Evolutionary conservation across 2,888 invertebrate species (phyloP), one percentile per base, ranked within the genome.

Genomic region (Tipula unca): DNA sequence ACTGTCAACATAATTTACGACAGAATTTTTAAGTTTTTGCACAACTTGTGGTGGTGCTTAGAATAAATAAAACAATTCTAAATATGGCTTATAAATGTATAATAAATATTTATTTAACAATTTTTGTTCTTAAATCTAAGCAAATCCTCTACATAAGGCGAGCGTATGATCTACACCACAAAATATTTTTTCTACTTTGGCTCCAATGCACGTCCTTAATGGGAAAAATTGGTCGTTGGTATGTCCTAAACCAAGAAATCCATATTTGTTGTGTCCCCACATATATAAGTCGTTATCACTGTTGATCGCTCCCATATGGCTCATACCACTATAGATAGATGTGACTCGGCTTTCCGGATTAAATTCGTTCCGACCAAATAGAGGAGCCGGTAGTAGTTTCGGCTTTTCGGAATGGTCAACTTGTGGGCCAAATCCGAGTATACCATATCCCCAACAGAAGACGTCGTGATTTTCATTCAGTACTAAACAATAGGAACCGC

Each of bases 391-490:
- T 86, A 99, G 93, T 87, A 92, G 91, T 83, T 94, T 93, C 0
- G 99, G 98, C 86, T 91, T 91, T 0, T 90, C 89, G 0, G 94
- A 91, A 85, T 93, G 92, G 85, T 94, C 93, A 0, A 95, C 94
- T 85, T 93, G 92, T 0, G 98, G 98, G 0, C 99, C 99, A 39
- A 95, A 93, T 0, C 99, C 99, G 39, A 99, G 91, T 86, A 98
- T 92, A 39, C 99, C 99, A 90, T 93, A 98, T 4, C 99, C 99
- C 99, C 99, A 99, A 0, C 96, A 95, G 89, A 94, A 98, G 0
- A 96, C 97, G 32, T 96, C 93, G 0, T 98, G 97, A 87, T 93
- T 91, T 86, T 96, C 95, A 91, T 97, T 98, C 35, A 96, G 91
- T 5, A 95, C 92, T 89, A 96, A 92, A 90, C 98, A 98, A 89